These are phyloP conservation scores for Chloroclystis v-ata DNA, from an alignment of 2,888 invertebrate species.

Conservation along the genomic window DNA sequence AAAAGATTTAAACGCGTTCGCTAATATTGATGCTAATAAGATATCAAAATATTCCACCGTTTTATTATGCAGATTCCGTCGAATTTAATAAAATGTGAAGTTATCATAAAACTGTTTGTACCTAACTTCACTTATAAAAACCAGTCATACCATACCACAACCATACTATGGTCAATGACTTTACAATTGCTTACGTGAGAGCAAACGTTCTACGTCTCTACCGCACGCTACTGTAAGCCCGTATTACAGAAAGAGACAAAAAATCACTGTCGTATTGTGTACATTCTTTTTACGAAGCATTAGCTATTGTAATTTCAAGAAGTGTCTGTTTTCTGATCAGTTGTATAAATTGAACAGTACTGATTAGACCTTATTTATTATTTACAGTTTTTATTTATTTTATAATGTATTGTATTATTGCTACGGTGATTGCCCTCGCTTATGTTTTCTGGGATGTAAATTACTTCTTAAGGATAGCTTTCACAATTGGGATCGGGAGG, in stretches of 20 bases:
- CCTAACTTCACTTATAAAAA: neutral
- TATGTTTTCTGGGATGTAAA: slow-evolving; percentile 88
- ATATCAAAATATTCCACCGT: no score
- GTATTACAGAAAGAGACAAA: slow-evolving; percentile 8
- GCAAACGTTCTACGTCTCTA: slow-evolving; percentile 10
- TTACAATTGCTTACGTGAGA: slow-evolving; percentile 7
- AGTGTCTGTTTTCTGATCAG: neutral
- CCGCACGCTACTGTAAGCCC: neutral
- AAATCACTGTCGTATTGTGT: neutral
- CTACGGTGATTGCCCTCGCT: slow-evolving; percentile 69
- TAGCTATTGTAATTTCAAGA: neutral
- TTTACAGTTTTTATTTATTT: no score
- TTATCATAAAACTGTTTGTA: neutral
- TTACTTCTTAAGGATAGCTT: slow-evolving; percentile 85
- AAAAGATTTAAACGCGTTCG: no score
- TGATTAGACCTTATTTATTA: neutral
- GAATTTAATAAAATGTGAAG: no score
- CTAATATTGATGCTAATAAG: no score
- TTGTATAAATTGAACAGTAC: neutral
- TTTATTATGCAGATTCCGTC: no score
- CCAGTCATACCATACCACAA: neutral
- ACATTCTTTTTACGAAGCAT: neutral
- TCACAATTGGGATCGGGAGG: slow-evolving; percentile 83
- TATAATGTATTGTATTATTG: slow-evolving; percentile 60
- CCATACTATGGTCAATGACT: slow-evolving; percentile 19